Evolutionary conservation across 2,888 invertebrate species (phyloP).

Genomic region (Galerucella pusilla): DNA sequence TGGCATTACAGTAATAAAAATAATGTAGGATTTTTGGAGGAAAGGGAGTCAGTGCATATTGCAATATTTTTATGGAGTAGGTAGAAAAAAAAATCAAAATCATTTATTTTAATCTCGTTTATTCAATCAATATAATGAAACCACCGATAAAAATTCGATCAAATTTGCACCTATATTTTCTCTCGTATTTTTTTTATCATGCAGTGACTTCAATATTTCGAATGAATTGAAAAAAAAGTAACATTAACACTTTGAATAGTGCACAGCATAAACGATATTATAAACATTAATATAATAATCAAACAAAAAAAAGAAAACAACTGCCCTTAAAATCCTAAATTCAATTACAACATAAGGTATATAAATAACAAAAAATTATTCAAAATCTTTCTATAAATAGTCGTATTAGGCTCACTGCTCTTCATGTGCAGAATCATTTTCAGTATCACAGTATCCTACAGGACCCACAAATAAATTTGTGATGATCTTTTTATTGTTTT

Average conservation of each 20-base stretch:
- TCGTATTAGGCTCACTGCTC: constrained; percentile 44
- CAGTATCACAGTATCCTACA: constrained; percentile 57
- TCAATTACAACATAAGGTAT: background rate
- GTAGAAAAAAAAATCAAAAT: background rate
- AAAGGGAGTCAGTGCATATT: too few relatives aligned
- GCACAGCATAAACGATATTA: constrained; percentile 45
- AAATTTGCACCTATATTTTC: constrained; percentile 56
- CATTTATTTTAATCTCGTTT: background rate
- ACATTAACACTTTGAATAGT: constrained; percentile 41
- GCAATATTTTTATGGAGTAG: too few relatives aligned
- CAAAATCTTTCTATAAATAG: constrained; percentile 27
- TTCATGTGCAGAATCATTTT: constrained; percentile 42
- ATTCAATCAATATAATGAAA: constrained; percentile 22
- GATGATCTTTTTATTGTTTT: constrained; percentile 30
- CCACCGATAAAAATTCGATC: constrained; percentile 11
- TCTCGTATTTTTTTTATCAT: constrained; percentile 40
- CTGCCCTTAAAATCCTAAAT: constrained; percentile 41
- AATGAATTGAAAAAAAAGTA: constrained; percentile 21
- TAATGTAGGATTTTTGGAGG: too few relatives aligned
- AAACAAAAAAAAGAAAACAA: constrained; percentile 37
- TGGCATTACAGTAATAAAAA: too few relatives aligned
- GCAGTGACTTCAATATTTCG: constrained; percentile 25
- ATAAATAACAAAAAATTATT: constrained; percentile 28
- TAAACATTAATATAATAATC: constrained; percentile 44
- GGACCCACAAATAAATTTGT: constrained; percentile 44